phyloP scores from a whole-genome alignment of 2,113 vertebrate genomes.

The Nicator chloris region DNA sequence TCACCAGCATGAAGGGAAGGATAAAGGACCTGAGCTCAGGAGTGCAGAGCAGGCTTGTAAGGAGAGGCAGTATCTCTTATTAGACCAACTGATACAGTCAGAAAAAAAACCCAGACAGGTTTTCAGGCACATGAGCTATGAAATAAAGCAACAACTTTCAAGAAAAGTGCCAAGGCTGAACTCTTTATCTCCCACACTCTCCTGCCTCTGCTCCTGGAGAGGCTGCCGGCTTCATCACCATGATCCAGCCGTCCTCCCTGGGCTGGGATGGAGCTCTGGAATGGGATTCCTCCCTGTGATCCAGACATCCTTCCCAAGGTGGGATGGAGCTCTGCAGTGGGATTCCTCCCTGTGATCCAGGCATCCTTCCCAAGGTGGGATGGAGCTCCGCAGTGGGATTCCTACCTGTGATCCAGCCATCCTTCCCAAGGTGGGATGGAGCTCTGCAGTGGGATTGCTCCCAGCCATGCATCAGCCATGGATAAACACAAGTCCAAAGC shows the following conservation, averaged over 20 bases:
- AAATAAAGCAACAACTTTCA: slow-evolving; percentile 21
- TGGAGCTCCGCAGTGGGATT: not conserved
- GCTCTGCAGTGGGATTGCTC: not conserved
- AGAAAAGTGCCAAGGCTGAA: not conserved
- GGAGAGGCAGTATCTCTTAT: slow-evolving; percentile 5
- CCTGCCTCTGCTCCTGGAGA: accelerated
- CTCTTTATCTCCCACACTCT: not conserved
- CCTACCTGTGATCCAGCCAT: not conserved
- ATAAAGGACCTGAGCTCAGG: not conserved
- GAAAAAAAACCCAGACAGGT: not conserved
- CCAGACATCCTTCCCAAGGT: accelerated
- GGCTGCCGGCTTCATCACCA: not conserved
- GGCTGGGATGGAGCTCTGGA: not conserved
- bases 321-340: not conserved
- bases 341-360: not conserved
- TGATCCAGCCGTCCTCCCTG: accelerated
- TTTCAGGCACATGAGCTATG: not conserved
- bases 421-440: not conserved
- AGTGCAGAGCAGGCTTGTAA: not conserved
- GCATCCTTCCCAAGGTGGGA: accelerated
- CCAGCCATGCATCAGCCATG: accelerated
- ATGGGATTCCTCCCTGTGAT: not conserved
- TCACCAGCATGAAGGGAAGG: not conserved
- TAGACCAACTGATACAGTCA: not conserved
- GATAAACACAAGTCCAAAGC: not conserved